Evolutionary conservation across 2,797 vertebrate genomes (phyloP).

Genomic region (Eidolon dupreanum): DNA sequence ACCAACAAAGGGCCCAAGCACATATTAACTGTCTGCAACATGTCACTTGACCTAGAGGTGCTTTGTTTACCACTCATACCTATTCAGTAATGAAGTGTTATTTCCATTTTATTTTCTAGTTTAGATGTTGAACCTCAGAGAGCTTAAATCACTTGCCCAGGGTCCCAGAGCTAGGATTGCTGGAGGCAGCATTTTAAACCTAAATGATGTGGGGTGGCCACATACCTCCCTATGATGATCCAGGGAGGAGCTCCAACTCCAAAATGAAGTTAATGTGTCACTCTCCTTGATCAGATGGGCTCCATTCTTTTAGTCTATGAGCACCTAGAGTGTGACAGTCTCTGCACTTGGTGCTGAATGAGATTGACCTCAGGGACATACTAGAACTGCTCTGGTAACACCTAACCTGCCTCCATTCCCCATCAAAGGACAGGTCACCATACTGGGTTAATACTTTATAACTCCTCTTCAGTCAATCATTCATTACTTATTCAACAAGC

Average conservation of each 20-base stretch:
- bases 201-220: background rate
- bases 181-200: background rate
- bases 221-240: too few species aligned
- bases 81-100: background rate
- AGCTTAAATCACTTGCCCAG: background rate
- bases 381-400: background rate
- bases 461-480: background rate
- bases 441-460: background rate
- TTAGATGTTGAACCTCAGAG: background rate
- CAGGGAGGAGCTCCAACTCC: background rate
- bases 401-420: background rate
- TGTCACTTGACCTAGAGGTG: background rate
- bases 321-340: background rate
- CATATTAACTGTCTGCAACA: background rate
- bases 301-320: slow-evolving; percentile 1
- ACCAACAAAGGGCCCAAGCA: background rate
- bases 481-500: background rate
- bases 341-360: background rate
- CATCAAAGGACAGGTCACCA: background rate
- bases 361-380: background rate
- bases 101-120: background rate
- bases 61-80: background rate
- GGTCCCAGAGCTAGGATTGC: background rate
- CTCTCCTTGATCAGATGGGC: background rate
- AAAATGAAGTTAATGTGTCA: slow-evolving; percentile 39